phyloP scores from a whole-genome alignment of 1,140 invertebrate species.

The Drosophila sp. region DNA sequence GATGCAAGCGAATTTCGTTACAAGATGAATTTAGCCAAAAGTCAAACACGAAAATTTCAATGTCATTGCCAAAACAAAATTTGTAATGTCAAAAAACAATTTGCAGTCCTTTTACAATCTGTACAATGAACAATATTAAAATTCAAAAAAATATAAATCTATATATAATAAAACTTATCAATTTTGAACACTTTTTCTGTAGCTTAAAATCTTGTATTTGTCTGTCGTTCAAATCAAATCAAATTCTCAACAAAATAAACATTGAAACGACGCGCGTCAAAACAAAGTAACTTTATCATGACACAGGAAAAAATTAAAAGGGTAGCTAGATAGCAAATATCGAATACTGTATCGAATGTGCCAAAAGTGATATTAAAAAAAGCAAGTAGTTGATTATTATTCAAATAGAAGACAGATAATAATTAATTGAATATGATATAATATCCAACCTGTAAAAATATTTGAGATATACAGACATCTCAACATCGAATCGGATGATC shows the following conservation, averaged over 20 bases:
- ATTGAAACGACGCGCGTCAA: neutral
- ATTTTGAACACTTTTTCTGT: constrained; percentile 22
- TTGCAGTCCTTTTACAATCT: constrained; percentile 13
- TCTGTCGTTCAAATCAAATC: constrained; percentile 1
- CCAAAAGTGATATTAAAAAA: no score
- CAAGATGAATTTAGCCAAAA: constrained; percentile 29
- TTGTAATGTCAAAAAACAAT: constrained; percentile 19
- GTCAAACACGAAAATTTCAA: constrained; percentile 38
- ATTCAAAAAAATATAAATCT: constrained; percentile 1
- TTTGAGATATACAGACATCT: no score
- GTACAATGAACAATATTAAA: constrained; percentile 26
- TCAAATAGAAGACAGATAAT: no score
- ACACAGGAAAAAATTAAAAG: neutral
- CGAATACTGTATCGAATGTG: neutral
- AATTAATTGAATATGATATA: no score
- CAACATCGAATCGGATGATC: no score
- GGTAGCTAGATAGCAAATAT: neutral
- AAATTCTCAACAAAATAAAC: constrained; percentile 10
- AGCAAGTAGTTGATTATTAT: no score
- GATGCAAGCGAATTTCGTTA: constrained; percentile 16
- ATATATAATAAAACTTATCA: constrained; percentile 8
- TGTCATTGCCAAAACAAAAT: constrained; percentile 40
- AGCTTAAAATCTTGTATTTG: constrained; percentile 6
- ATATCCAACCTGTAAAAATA: no score
- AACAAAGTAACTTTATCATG: constrained; percentile 5